Evolutionary conservation across 2,888 invertebrate genomes (phyloP), one percentile per base, ranked within the genome.

Genomic region (Hybos culiciformis): DNA sequence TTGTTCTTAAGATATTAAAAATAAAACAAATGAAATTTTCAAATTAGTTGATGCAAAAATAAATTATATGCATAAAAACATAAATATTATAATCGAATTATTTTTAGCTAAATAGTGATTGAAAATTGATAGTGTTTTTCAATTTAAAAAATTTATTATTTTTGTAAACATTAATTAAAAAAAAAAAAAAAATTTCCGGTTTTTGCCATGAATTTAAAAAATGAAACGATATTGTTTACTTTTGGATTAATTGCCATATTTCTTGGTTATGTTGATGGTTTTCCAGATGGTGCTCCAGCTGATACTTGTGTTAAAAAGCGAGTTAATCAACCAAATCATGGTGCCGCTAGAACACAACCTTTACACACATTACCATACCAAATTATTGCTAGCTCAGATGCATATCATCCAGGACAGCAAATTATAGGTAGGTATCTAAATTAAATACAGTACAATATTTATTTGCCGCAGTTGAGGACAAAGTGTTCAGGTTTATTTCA

Each of bases 241-340:
- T 52, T 55, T 14, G 65, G 61, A 51, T 50, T 68, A 23, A 46
- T 66, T 33, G 50, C n/a, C n/a, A n/a, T n/a, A n/a, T n/a, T n/a
- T n/a, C n/a, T 64, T 56, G 58, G 66, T 44, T 66, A 64, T 45
- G 57, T 63, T 5, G 26, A 43, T 38, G 71, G 72, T 47, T 84
- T 84, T 58, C 84, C 84, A n/a, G 83, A 84, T 54, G 84, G 84
- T 2, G 84, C 82, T 2, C 85, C 85, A 0, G 75, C 84, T 21
- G 84, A 85, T 57, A 77, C 82, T 24, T 85, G 85, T 58, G 84
- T 84, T 4, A 80, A 79, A 59, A 83, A 82, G 59, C 71, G 78
- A 34, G 74, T 79, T 2, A 84, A 84, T 63, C 65, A 65, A 56
- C 85, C 85, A 0, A 80, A 84, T 60, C 85, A 85, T 53, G 80